phyloP scores from a whole-genome alignment of 2,888 invertebrate species.

The Leptinotarsa peninsularis region DNA sequence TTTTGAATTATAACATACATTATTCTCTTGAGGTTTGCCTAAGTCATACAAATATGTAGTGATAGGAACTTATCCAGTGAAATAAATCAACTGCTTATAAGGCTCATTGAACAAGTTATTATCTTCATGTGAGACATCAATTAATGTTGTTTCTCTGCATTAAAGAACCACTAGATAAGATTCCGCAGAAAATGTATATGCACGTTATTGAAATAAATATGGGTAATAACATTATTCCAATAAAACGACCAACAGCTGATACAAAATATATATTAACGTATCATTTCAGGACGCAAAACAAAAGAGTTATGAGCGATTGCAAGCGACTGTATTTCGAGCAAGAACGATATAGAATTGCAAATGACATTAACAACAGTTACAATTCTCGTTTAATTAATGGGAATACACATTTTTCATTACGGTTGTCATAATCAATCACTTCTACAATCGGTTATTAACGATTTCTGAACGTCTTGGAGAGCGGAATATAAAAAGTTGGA shows the following conservation, averaged over 20 bases:
- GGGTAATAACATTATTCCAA: conserved; percentile 10
- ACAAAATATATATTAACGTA: conserved; percentile 9
- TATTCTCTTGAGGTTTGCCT: background rate
- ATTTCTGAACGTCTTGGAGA: conserved; percentile 19
- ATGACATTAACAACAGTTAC: conserved; percentile 11
- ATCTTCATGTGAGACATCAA: conserved; percentile 4
- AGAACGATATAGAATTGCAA: conserved; percentile 15
- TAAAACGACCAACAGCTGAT: background rate
- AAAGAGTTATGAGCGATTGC: background rate
- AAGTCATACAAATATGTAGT: background rate
- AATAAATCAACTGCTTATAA: conserved; percentile 8
- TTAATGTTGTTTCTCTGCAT: conserved; percentile 3
- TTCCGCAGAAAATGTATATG: conserved; percentile 3
- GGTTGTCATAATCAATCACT: conserved; percentile 18
- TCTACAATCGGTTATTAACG: conserved; percentile 12
- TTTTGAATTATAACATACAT: too few relatives aligned
- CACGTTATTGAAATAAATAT: conserved; percentile 9
- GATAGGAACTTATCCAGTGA: background rate
- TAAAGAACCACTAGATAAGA: conserved; percentile 9
- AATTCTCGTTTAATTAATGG: conserved; percentile 8
- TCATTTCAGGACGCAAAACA: conserved; percentile 2
- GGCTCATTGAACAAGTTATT: conserved; percentile 7
- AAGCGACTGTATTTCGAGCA: conserved; percentile 2
- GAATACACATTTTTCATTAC: conserved; percentile 13
- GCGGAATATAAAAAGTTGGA: background rate